Evolutionary conservation across 2,797 vertebrate genomes (phyloP), one percentile per base, ranked within the genome.

Genomic region (Acanthopagrus latus): DNA sequence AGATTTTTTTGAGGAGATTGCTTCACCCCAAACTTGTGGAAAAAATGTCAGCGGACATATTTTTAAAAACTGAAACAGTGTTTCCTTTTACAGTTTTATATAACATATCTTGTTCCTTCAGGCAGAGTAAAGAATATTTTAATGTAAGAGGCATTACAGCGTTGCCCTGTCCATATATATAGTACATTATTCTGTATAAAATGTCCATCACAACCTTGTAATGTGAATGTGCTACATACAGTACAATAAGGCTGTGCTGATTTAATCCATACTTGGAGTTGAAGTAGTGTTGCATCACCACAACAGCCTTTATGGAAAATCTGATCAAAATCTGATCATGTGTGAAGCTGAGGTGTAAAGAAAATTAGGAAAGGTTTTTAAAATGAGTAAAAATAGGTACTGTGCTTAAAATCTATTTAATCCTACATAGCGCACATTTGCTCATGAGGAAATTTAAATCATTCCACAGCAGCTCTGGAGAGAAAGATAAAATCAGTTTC

Each of bases 251-350:
- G 12, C 58, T 73, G 33, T 1, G 33, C 44, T 67, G 56, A 68
- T 63, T 59, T 38, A 21, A 47, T 63, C 33, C 44, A 69, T 25
- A 69, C 25, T 63, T 64, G 25, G 21, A 50, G 52, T 33, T 48
- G 27, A 6, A 20, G 60, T 17, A 50, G 29, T 57, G 12, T 27
- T 63, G 38, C 3, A 33, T 23, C 43, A 43, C 21, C 7, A 50
- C 0, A 16, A 4, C 29, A 18, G 64, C 65, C 41, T 56, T 56
- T 18, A 63, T 41, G 58, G 51, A 20, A 68, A 80, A 74, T 64
- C 20, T 0, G 16, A 38, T 20, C 2, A 27, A 27, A 27, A 27
- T 27, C 27, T 62, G 54, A 66, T 55, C 9, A 64, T 21, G 25
- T 17, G n/a, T 41, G 5, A 44, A 62, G 27, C 41, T 27, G 20